These are phyloP conservation scores for Temnothorax ravouxi DNA, from an alignment of 2,888 invertebrate species.

Conservation along the genomic window DNA sequence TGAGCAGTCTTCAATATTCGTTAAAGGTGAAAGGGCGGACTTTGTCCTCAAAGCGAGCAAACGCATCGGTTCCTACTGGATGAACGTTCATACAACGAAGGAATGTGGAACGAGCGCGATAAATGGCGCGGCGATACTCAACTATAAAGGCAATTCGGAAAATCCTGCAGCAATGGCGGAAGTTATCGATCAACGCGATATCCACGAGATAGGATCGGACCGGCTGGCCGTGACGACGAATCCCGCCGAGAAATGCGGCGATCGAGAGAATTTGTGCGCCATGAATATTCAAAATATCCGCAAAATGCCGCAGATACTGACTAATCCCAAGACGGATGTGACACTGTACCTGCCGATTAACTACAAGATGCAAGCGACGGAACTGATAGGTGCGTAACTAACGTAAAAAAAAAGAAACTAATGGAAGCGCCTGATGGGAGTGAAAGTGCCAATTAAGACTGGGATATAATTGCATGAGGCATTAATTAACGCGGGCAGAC, in stretches of 20 bases:
- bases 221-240: conserved; percentile 78
- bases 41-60: conserved; percentile 90
- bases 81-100: conserved; percentile 88
- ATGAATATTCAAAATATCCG: conserved; percentile 88
- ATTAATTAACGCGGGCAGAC: conserved; percentile 12
- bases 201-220: conserved; percentile 52
- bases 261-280: conserved; percentile 88
- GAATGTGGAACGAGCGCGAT: conserved; percentile 87
- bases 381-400: conserved; percentile 76
- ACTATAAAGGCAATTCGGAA: conserved; percentile 82
- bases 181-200: conserved; percentile 56
- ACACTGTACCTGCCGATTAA: conserved; percentile 91
- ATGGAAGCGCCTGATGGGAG: not conserved
- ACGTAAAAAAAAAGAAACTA: not conserved
- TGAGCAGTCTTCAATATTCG: not conserved
- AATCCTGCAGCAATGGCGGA: conserved; percentile 46
- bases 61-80: conserved; percentile 88
- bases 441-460: conserved; percentile 43
- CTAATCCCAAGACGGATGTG: conserved; percentile 86
- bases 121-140: conserved; percentile 88
- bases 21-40: conserved; percentile 91
- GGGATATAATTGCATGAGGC: not conserved
- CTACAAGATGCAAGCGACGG: conserved; percentile 85
- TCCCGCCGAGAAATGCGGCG: conserved; percentile 86
- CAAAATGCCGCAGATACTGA: conserved; percentile 87